phyloP scores from a whole-genome alignment of 1,140 invertebrate species.

The Oscheius sp. region DNA sequence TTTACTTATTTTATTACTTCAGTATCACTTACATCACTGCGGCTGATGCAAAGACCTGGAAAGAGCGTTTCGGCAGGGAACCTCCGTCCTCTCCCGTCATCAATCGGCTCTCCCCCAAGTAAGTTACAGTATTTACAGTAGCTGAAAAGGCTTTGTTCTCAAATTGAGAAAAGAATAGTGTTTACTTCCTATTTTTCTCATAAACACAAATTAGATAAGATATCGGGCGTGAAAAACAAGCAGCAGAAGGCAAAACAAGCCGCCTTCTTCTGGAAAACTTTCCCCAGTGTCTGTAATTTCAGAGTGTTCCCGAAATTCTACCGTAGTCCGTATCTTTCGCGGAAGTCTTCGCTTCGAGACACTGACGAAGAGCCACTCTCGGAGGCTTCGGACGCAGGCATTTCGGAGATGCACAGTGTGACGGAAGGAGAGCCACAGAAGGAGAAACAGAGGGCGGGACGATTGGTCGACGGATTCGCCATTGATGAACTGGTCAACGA shows the following conservation, averaged over 20 bases:
- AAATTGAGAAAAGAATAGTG: too few relatives aligned
- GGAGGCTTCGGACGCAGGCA: not conserved
- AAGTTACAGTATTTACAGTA: constrained; percentile 31
- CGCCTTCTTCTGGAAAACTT: too few relatives aligned
- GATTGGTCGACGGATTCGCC: constrained; percentile 24
- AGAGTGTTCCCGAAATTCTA: constrained; percentile 66
- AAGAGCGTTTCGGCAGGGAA: constrained; percentile 53
- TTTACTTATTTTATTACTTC: constrained; percentile 45
- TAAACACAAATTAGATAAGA: too few relatives aligned
- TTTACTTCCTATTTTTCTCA: too few relatives aligned
- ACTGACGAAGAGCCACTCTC: not conserved
- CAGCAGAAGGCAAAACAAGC: too few relatives aligned
- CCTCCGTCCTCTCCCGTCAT: constrained; percentile 47
- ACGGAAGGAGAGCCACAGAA: not conserved
- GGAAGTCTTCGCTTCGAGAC: constrained; percentile 13
- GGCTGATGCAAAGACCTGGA: constrained; percentile 64
- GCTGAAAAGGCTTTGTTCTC: too few relatives aligned
- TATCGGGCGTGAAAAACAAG: too few relatives aligned
- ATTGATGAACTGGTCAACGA: constrained; percentile 29
- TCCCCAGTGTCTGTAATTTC: too few relatives aligned
- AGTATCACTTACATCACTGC: constrained; percentile 67
- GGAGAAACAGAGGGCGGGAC: not conserved
- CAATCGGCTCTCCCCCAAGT: constrained; percentile 64
- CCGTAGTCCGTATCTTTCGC: constrained; percentile 57
- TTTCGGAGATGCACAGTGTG: not conserved